A percentile compares a stretch with the other conserved stretches of the same genome.
Evolutionary conservation across 2,888 invertebrate species (phyloP).

Genomic region (Metallyticus violacea): DNA sequence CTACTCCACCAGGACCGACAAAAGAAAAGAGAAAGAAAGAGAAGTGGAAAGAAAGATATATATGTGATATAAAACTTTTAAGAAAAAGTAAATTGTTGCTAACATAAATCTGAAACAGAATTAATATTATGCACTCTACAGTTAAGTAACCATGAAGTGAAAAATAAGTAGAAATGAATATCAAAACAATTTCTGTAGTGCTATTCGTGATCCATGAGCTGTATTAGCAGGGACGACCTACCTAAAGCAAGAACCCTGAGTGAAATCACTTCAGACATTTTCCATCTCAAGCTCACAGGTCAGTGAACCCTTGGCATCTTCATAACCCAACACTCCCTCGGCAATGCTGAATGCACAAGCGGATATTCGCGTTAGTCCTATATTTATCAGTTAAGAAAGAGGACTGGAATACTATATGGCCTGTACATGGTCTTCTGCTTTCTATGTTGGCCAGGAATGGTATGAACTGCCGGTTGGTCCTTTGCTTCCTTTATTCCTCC

Average conservation of each 20-base stretch:
- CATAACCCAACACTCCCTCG: background rate
- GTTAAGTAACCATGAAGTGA: too few species aligned
- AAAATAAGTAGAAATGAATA: too few species aligned
- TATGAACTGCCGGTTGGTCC: conserved; percentile 4
- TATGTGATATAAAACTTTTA: too few species aligned
- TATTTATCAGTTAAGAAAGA: background rate
- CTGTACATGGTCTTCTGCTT: background rate
- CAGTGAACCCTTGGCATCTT: background rate
- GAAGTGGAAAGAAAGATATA: too few species aligned
- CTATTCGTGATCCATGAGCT: too few species aligned
- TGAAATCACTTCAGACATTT: background rate
- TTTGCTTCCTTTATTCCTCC: background rate
- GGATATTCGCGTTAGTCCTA: background rate
- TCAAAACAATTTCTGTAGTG: too few species aligned
- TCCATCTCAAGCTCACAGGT: background rate
- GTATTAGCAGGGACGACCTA: too few species aligned
- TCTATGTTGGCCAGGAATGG: background rate
- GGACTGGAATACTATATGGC: background rate
- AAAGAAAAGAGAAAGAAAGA: too few species aligned
- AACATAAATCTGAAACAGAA: too few species aligned
- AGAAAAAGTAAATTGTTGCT: too few species aligned
- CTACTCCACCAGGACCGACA: too few species aligned
- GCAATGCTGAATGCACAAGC: background rate
- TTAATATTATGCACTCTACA: too few species aligned
- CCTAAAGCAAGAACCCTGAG: background rate